Base-by-base conservation (phyloP, 2,797 vertebrate species). In the Poecile montanus region DNA sequence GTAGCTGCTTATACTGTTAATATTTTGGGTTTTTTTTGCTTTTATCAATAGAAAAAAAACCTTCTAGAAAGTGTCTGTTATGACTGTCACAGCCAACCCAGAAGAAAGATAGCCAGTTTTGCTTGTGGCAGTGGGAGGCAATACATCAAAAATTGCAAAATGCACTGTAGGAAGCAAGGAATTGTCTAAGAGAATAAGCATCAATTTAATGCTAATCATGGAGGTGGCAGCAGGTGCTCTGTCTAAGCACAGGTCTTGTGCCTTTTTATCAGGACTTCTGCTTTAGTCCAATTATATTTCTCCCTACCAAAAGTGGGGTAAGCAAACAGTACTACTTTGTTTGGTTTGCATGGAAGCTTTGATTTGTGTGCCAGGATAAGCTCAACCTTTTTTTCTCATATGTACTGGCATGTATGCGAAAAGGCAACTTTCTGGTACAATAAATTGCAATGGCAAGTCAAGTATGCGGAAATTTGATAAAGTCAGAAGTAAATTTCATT, bases 161-260 rank as follows among this genome's bases (percentile, higher is more conserved):
- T 36, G 14, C 27, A 8, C 5, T 57, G 56, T 54, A 73, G 63
- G 73, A 83, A 85, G 51, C 27, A 57, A 73, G 60, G 71, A 93
- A 57, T 92, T 73, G 32, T 75, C 89, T 77, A 86, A 88, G 83
- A 86, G 70, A 85, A 79, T 70, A 91, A 94, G 76, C 38, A 47
- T 63, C 18, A 78, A 18, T 84, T 76, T 60, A 71, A 36, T 70
- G 40, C 36, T 85, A 27, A 45, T 87, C 63, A 74, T 0, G 0
- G 48, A 85, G 45, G 40, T 89, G 56, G 48, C 88, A 88, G 86
- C 57, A 91, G 65, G 63, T 91, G 48, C 67, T 84, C 62, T 40
- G 2, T 53, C 13, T 61, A 51, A 88, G 57, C 7, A 51, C 0
- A 6, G 60, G 48, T 21, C 20, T 76, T 27, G 10, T 50, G 58